These are phyloP conservation scores for Phocides pigmalion DNA, from an alignment of 1,140 invertebrate genomes.

Conservation along the genomic window DNA sequence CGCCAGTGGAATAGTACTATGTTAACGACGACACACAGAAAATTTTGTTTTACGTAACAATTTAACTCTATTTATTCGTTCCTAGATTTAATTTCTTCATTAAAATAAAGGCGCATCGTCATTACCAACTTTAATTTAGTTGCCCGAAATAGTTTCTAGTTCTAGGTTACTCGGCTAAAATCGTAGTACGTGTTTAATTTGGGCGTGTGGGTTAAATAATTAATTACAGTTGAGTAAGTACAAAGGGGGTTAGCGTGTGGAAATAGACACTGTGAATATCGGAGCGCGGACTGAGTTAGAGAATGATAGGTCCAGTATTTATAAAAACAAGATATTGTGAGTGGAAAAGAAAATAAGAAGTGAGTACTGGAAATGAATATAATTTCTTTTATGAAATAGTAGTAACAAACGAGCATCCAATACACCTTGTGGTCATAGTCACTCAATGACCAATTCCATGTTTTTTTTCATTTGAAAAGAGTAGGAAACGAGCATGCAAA, in stretches of 20 bases:
- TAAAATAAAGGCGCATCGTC: conserved; percentile 10
- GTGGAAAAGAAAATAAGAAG: no score
- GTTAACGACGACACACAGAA: no score
- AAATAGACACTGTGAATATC: conserved; percentile 16
- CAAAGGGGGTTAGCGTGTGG: conserved; percentile 21
- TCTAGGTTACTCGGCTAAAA: conserved; percentile 23
- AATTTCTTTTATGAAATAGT: no score
- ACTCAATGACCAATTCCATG: no score
- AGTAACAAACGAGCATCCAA: no score
- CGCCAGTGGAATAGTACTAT: no score
- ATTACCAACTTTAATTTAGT: conserved; percentile 23
- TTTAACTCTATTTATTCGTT: background rate
- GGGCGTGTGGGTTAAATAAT: conserved; percentile 29
- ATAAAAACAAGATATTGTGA: background rate
- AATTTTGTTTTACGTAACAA: no score
- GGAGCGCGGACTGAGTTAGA: background rate
- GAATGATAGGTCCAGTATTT: background rate
- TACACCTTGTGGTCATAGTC: no score
- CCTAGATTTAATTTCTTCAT: conserved; percentile 22
- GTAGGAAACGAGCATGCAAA: no score
- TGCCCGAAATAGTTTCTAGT: conserved; percentile 10
- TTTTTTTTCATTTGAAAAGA: no score
- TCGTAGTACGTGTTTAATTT: conserved; percentile 17
- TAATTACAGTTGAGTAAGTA: conserved; percentile 25
- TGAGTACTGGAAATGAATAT: no score